These are phyloP conservation scores for Pocillopora verrucosa DNA, from an alignment of 64 coral and sea anemone genomes.

Conservation along the genomic window DNA sequence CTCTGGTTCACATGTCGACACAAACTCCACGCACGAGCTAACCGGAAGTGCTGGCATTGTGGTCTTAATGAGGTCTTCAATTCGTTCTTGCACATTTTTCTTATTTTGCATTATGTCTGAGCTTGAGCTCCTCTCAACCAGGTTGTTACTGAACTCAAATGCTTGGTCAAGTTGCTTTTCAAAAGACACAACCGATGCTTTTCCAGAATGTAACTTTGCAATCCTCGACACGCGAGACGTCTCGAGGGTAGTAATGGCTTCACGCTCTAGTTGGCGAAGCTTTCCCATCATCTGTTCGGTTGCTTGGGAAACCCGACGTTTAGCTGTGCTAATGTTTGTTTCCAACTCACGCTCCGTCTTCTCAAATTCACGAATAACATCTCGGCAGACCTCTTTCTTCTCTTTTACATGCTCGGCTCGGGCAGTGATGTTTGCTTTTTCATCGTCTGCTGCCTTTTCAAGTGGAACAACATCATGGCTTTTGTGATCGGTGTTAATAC, in stretches of 20 bases:
- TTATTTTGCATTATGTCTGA: not conserved
- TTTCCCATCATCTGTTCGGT: not conserved
- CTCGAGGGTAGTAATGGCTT: not conserved
- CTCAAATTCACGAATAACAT: not conserved
- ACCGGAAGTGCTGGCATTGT: not conserved
- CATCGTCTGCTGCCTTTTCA: conserved; percentile 3
- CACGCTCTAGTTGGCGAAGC: not conserved
- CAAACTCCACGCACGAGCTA: not conserved
- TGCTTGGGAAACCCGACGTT: not conserved
- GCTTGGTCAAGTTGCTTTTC: not conserved
- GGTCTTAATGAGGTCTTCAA: not conserved
- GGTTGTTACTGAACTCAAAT: not conserved
- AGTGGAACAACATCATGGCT: not conserved
- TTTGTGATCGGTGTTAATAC: conserved; percentile 15
- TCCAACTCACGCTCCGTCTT: not conserved
- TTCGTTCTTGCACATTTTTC: not conserved
- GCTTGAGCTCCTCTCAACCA: not conserved
- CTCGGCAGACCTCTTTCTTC: not conserved
- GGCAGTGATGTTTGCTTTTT: not conserved
- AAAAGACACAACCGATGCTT: not conserved
- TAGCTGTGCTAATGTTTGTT: not conserved
- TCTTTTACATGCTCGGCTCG: not conserved
- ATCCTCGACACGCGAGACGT: not conserved
- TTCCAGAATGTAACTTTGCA: not conserved
- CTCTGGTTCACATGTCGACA: not conserved